Conservation (phyloP, 2,113 vertebrate genomes). For the Origma solitaria region DNA sequence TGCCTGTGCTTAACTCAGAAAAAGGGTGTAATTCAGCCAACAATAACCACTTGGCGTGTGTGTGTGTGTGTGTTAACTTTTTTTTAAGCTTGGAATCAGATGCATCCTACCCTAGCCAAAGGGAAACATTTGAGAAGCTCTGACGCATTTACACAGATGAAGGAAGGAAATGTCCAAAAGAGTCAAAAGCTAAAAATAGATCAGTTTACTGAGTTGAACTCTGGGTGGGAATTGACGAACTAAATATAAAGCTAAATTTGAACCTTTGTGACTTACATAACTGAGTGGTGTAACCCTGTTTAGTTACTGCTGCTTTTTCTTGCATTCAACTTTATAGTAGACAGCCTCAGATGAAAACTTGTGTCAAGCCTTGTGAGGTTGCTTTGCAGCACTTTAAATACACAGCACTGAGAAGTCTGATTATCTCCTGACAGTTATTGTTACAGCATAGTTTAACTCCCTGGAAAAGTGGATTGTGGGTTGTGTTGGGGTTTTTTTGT, state of each 20-base stretch:
- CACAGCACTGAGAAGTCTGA: not conserved
- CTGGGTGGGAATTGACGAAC: constrained; percentile 1
- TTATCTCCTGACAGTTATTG: not conserved
- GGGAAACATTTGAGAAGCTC: constrained; percentile 51
- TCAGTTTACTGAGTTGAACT: constrained; percentile 41
- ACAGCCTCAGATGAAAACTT: not conserved
- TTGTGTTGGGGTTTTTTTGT: not conserved
- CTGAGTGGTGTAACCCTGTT: not conserved
- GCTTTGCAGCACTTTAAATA: not conserved
- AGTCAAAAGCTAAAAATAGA: constrained; percentile 55
- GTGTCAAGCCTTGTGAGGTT: not conserved
- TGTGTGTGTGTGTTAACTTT: not conserved
- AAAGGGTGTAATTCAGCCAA: not conserved
- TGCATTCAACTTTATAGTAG: not conserved
- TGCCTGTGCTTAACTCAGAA: not conserved
- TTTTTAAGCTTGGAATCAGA: constrained; percentile 38
- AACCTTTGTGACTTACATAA: constrained; percentile 21
- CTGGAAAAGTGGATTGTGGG: not conserved
- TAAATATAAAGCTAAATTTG: constrained; percentile 47
- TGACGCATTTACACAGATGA: constrained; percentile 54
- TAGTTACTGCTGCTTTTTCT: not conserved
- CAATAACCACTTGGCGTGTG: not conserved
- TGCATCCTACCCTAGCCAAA: constrained; percentile 37
- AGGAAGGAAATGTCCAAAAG: constrained; percentile 63
- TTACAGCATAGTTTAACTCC: not conserved